A percentile compares a stretch with the other conserved stretches of the same genome.
These are phyloP conservation scores for Stigmatopora nigra DNA, from an alignment of 2,113 vertebrate genomes.

Conservation along the genomic window DNA sequence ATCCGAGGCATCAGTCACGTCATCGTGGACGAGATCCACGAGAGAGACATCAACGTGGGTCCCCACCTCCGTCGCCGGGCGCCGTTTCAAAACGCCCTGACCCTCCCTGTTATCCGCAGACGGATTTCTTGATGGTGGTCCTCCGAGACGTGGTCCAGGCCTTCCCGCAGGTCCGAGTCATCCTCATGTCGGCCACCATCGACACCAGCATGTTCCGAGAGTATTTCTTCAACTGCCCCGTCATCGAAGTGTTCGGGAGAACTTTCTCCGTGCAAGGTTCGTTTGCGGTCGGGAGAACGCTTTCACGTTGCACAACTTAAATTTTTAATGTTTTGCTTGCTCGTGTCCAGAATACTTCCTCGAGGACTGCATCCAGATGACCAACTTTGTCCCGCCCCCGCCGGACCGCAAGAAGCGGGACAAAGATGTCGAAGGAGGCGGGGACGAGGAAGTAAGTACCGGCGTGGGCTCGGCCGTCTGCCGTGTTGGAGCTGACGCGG, in stretches of 20 bases:
- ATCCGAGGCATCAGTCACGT: slow-evolving; percentile 96
- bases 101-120: slow-evolving; percentile 61
- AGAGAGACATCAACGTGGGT: slow-evolving; percentile 94
- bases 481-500: no score
- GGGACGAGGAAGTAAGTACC: slow-evolving; percentile 81
- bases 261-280: slow-evolving; percentile 89
- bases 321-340: not conserved
- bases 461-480: no score
- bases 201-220: slow-evolving; percentile 95
- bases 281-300: no score
- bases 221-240: slow-evolving; percentile 88
- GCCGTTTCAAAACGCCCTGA: not conserved
- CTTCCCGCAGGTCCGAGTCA: slow-evolving; percentile 83
- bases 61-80: no score
- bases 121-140: slow-evolving; percentile 95
- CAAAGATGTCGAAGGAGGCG: slow-evolving; percentile 84
- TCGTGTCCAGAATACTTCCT: slow-evolving; percentile 83
- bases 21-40: slow-evolving; percentile 97
- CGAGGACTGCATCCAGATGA: slow-evolving; percentile 97
- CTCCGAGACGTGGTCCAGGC: slow-evolving; percentile 86
- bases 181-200: slow-evolving; percentile 98
- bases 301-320: no score
- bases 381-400: slow-evolving; percentile 83
- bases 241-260: slow-evolving; percentile 89
- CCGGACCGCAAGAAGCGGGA: slow-evolving; percentile 90